A percentile compares a stretch with the other conserved stretches of the same genome.
Conservation (phyloP, 2,113 vertebrate species). For the Myodes glareolus region DNA sequence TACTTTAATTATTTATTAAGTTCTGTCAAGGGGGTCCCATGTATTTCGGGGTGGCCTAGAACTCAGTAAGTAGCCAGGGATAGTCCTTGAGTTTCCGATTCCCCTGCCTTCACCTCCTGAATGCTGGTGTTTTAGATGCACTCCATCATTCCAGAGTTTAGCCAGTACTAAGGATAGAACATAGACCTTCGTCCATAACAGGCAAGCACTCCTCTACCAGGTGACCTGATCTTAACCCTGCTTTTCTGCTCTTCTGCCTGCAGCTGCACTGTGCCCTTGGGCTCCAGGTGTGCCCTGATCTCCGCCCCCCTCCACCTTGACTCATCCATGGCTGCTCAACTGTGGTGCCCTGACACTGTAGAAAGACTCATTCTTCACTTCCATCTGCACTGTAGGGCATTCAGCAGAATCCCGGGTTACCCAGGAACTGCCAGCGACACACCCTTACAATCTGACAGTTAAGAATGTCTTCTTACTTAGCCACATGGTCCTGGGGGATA, state of each 20-base stretch:
- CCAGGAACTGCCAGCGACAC: background rate
- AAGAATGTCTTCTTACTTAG: background rate
- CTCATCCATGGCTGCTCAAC: background rate
- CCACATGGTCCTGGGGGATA: background rate
- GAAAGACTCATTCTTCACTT: fast-evolving
- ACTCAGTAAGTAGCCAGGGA: background rate
- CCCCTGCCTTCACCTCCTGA: background rate
- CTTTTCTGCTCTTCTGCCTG: background rate
- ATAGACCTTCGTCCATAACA: background rate
- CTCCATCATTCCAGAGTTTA: background rate
- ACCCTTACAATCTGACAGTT: background rate
- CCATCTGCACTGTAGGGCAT: fast-evolving
- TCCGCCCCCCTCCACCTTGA: too few relatives aligned
- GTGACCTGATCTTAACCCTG: background rate
- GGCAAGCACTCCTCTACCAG: too few relatives aligned
- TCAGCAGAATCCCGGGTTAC: background rate
- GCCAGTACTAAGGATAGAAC: background rate
- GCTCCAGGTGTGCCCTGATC: background rate
- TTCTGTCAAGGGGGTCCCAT: background rate
- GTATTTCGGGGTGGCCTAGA: background rate
- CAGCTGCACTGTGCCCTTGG: background rate
- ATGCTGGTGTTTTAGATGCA: background rate
- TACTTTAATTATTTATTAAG: background rate
- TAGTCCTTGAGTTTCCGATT: background rate
- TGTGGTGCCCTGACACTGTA: background rate